Percentiles rank a stretch among this genome's conserved stretches.
phyloP scores from a whole-genome alignment of 2,888 invertebrate species.

The Aporophyla nigra region DNA sequence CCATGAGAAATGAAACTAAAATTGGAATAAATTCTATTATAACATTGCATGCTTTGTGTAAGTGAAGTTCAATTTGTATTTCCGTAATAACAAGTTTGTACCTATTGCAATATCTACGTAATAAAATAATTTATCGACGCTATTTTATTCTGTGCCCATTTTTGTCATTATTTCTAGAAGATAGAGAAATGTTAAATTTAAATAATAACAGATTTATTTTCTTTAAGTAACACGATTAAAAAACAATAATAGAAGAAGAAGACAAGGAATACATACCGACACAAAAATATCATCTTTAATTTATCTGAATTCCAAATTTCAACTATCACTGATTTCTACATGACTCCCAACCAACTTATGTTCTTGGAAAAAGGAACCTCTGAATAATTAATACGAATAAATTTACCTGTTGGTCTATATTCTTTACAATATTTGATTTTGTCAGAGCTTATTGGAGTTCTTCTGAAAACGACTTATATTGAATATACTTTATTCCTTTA shows the following conservation, averaged over 20 bases:
- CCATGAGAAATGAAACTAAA: slow-evolving; percentile 58
- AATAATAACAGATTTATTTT: no score
- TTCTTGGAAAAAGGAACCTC: slow-evolving; percentile 7
- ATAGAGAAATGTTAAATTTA: no score
- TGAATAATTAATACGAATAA: neutral
- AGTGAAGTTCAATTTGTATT: slow-evolving; percentile 42
- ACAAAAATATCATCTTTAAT: no score
- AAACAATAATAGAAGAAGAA: no score
- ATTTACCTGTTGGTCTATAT: neutral
- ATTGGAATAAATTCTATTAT: slow-evolving; percentile 53
- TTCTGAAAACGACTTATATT: neutral
- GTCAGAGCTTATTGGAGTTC: neutral
- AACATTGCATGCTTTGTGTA: slow-evolving; percentile 62
- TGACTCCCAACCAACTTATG: no score
- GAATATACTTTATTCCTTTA: neutral
- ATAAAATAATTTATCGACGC: neutral
- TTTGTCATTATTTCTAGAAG: neutral
- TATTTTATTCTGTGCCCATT: neutral
- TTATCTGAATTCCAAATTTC: neutral
- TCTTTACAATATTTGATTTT: neutral
- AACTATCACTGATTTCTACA: neutral
- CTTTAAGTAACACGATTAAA: no score
- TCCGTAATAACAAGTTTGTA: slow-evolving; percentile 25
- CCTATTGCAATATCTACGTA: slow-evolving; percentile 12
- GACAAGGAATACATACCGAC: no score